phyloP scores from a whole-genome alignment of 2,797 vertebrate species.

The Danio choprae region DNA sequence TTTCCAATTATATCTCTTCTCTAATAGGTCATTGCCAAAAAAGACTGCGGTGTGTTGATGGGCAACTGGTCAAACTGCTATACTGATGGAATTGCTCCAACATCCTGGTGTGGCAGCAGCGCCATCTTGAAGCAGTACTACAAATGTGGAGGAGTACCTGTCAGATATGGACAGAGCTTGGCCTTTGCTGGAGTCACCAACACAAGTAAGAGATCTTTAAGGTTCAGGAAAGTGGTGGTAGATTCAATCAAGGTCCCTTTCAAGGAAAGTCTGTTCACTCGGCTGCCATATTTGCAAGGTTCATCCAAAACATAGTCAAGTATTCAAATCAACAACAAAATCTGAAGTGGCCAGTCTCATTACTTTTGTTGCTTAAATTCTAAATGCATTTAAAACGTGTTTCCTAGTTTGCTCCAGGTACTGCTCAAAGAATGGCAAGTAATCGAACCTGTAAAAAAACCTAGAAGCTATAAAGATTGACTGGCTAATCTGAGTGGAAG shows the following conservation, averaged over 20 bases:
- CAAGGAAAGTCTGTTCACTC: no score
- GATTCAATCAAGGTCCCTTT: not conserved
- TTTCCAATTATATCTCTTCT: not conserved
- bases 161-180: slow-evolving; percentile 91
- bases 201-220: slow-evolving; percentile 68
- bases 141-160: slow-evolving; percentile 70
- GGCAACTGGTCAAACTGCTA: slow-evolving; percentile 90
- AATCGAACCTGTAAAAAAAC: no score
- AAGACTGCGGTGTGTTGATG: slow-evolving; percentile 84
- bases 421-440: no score
- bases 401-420: no score
- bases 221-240: not conserved
- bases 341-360: no score
- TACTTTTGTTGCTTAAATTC: no score
- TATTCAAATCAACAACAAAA: no score
- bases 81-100: slow-evolving; percentile 79
- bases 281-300: no score
- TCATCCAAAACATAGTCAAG: no score
- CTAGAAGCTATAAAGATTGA: no score
- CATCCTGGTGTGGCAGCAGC: slow-evolving; percentile 87
- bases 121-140: slow-evolving; percentile 85
- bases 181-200: slow-evolving; percentile 87
- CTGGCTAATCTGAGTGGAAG: no score
- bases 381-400: no score
- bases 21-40: slow-evolving; percentile 83